Base-by-base conservation (phyloP, 2,888 invertebrate species). In the Bembecia ichneumoniformis region DNA sequence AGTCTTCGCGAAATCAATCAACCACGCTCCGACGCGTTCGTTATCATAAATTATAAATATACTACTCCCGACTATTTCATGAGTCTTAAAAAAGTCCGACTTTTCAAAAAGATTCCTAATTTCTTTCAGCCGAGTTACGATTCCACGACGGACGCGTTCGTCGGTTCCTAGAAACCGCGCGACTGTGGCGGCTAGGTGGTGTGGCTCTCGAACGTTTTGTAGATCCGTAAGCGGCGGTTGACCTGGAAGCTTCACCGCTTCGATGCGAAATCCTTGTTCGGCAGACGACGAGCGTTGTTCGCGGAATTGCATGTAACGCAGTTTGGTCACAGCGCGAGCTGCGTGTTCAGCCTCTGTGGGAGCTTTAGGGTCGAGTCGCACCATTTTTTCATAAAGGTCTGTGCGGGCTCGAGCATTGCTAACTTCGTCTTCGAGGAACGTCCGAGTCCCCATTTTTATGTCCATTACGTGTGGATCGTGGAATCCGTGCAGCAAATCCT, bases 1-100 rank as follows among this genome's bases (percentile, higher is more conserved):
- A 0, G 97, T 96, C 74, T 99, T 99, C 47, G 97, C 98, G 73
- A 99, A 99, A 75, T 99, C 99, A 55, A 99, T 99, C 60, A 99
- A 88, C 98, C 98, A 99, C 5, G 94, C 96, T 17, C 97, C 97
- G 35, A 94, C 94, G 64, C 93, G 93, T 53, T 91, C 90, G 52
- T 94, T 91, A 72, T 99, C 98, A 74, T 96, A 96, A 54, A 98
- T 94, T 64, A 99, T 93, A 65, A 99, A 93, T 59, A 98, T 91
- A 77, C 97, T 97, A 79, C 97, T 97, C 35, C 96, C 96, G 64
- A 97, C 93, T 52, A 98, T 95, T 89, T 98, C 98, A 71, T 97
- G 96, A 14, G 88, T 90, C 64, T 91, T 91, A 78, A 98, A 98
- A 77, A 93, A 95, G 35, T 92, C 89, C 0, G 96, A 97, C 55